Conservation (phyloP, 2,888 invertebrate species). For the Liopterus haemorrhoidalis region DNA sequence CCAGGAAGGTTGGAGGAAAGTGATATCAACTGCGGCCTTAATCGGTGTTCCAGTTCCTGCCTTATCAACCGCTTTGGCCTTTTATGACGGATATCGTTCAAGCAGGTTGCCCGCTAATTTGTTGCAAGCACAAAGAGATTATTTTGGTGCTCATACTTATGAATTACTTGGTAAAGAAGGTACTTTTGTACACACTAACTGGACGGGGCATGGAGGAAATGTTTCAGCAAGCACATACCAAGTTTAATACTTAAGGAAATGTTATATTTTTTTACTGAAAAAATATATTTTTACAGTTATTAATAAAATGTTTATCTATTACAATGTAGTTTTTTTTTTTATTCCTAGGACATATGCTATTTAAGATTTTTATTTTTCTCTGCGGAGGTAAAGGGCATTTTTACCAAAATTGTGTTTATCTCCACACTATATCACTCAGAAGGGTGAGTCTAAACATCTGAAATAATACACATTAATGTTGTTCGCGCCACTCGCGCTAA, state of each 20-base stretch:
- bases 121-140: conserved; percentile 94
- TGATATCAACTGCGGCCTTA: conserved; percentile 63
- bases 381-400: too few relatives aligned
- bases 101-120: conserved; percentile 88
- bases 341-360: too few relatives aligned
- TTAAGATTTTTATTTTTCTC: too few relatives aligned
- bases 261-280: too few relatives aligned
- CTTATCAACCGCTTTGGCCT: conserved; percentile 87
- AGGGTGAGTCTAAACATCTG: too few relatives aligned
- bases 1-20: conserved; percentile 80
- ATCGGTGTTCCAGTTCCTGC: conserved; percentile 93
- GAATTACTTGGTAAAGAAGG: conserved; percentile 83
- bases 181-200: conserved; percentile 91
- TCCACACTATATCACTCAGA: too few relatives aligned
- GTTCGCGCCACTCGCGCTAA: too few relatives aligned
- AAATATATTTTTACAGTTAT: too few relatives aligned
- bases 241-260: conserved; percentile 59
- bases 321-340: too few relatives aligned
- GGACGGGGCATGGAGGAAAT: conserved; percentile 97
- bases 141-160: conserved; percentile 98
- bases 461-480: too few relatives aligned
- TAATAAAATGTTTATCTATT: too few relatives aligned
- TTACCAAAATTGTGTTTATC: too few relatives aligned
- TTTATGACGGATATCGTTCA: conserved; percentile 93
- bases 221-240: conserved; percentile 91